Conservation (phyloP, 2,113 vertebrate species). For the Odontophorus gujanensis region DNA sequence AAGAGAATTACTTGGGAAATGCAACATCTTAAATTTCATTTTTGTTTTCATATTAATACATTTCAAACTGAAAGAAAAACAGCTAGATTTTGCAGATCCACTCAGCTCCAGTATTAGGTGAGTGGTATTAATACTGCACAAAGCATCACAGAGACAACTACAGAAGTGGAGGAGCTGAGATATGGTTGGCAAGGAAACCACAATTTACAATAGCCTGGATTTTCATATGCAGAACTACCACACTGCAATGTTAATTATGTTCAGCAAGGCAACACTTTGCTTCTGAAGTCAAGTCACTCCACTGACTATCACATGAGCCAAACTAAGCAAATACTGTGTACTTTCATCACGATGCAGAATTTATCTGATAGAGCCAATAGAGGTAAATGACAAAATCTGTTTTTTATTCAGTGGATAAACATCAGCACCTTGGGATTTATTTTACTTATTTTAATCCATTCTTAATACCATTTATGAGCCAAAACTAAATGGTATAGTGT, state of each 20-base stretch:
- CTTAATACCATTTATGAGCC: background rate
- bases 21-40: conserved; percentile 32
- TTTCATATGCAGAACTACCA: conserved; percentile 63
- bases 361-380: background rate
- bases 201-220: conserved; percentile 60
- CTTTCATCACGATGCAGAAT: background rate
- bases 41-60: conserved; percentile 31
- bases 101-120: conserved; percentile 12
- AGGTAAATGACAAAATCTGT: conserved; percentile 1
- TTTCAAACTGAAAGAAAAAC: conserved; percentile 42
- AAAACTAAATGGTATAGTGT: rapidly evolving
- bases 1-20: conserved; percentile 19
- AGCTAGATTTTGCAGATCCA: conserved; percentile 25
- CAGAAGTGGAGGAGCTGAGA: conserved; percentile 56
- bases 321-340: background rate
- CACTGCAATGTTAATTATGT: conserved; percentile 56
- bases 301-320: conserved; percentile 34
- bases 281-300: conserved; percentile 6
- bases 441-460: background rate
- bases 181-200: conserved; percentile 74
- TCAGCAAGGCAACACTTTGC: background rate
- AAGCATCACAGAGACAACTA: conserved; percentile 59
- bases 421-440: background rate
- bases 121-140: conserved; percentile 48
- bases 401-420: background rate